Conservation (phyloP, 2,888 invertebrate species). For the Ferrisia virgata region DNA sequence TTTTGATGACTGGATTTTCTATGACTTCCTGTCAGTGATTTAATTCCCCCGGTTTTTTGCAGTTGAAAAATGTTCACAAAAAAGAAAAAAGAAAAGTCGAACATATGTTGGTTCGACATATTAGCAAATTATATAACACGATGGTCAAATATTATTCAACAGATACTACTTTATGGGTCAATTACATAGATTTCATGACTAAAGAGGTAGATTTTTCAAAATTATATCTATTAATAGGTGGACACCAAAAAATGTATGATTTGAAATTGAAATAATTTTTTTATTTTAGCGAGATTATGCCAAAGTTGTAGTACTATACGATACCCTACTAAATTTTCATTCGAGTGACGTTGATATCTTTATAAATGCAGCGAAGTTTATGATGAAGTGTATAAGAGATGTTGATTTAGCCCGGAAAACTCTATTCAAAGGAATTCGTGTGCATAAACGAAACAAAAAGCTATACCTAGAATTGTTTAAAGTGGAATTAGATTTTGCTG, state of each 20-base stretch:
- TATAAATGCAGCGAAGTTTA: conserved; percentile 29
- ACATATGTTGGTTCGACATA: conserved; percentile 31
- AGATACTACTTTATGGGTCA: conserved; percentile 8
- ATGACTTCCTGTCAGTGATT: not conserved
- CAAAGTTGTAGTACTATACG: conserved; percentile 33
- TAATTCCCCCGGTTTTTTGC: no score
- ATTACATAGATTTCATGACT: conserved; percentile 39
- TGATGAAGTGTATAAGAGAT: conserved; percentile 31
- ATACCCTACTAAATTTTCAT: conserved; percentile 30
- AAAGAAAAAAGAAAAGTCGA: conserved; percentile 31
- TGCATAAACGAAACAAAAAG: conserved; percentile 19
- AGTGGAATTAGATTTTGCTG: conserved; percentile 36
- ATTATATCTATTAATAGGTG: not conserved
- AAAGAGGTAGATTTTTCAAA: not conserved
- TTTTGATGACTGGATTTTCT: not conserved
- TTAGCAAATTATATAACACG: conserved; percentile 22
- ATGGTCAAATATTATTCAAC: conserved; percentile 34
- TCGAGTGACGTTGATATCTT: conserved; percentile 33
- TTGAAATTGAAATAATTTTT: not conserved
- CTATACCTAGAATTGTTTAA: conserved; percentile 34
- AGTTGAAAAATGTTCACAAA: conserved; percentile 7
- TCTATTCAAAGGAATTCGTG: conserved; percentile 36
- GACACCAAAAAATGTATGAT: not conserved
- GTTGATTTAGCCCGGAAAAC: conserved; percentile 35
- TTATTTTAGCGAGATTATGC: conserved; percentile 24